These are phyloP conservation scores for Drosophila teissieri DNA, from an alignment of 1,140 invertebrate genomes.

Conservation along the genomic window DNA sequence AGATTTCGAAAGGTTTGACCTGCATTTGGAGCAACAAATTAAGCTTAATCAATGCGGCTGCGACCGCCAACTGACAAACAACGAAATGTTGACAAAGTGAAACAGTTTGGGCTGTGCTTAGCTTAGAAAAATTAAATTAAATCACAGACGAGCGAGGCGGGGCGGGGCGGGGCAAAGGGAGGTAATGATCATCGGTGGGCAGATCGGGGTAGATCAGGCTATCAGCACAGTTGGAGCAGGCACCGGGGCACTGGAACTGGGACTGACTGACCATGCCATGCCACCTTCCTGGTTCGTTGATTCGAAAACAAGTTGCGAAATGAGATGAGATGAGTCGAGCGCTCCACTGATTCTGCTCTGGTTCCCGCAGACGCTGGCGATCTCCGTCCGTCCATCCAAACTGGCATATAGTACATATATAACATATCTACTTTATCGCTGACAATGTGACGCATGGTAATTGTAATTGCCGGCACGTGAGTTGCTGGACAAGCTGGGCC, in stretches of 20 bases:
- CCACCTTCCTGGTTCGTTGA: constrained; percentile 55
- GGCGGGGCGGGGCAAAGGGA: neutral
- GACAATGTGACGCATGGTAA: constrained; percentile 48
- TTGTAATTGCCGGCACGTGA: constrained; percentile 51
- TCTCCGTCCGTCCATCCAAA: too few relatives aligned
- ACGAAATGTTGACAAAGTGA: constrained; percentile 50
- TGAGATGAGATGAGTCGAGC: constrained; percentile 50
- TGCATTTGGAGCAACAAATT: constrained; percentile 53
- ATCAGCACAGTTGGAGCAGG: neutral
- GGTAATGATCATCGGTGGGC: constrained; percentile 30
- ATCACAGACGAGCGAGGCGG: constrained; percentile 18
- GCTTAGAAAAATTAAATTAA: constrained; percentile 57
- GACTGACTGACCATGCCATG: constrained; percentile 11
- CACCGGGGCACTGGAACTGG: neutral
- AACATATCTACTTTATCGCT: constrained; percentile 13
- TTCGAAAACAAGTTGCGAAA: constrained; percentile 54
- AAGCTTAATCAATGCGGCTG: constrained; percentile 51
- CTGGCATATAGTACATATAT: too few relatives aligned
- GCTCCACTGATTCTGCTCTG: constrained; percentile 41
- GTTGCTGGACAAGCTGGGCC: neutral
- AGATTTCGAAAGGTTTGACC: constrained; percentile 54
- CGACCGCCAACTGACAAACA: constrained; percentile 40
- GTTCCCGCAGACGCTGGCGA: constrained; percentile 6
- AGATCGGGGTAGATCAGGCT: neutral
- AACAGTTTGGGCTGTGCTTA: constrained; percentile 52